These are phyloP conservation scores for Pituophis catenifer DNA, from an alignment of 2,113 vertebrate species.

Conservation along the genomic window DNA sequence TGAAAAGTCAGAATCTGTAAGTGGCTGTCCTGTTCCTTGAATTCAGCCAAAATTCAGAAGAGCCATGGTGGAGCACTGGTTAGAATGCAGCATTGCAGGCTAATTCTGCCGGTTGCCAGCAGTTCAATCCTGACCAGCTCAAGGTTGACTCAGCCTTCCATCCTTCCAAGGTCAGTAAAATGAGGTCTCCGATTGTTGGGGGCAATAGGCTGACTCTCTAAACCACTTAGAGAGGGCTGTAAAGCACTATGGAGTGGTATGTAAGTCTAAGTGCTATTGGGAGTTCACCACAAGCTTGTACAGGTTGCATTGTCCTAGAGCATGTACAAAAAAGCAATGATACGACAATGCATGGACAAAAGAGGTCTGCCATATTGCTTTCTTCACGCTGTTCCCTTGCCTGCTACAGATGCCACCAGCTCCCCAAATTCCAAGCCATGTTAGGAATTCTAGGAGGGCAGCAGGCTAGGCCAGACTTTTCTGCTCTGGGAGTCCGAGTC, in stretches of 20 bases:
- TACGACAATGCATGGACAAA: not conserved
- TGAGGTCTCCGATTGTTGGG: no score
- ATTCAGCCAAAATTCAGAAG: not conserved
- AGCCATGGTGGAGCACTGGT: no score
- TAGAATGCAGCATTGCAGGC: no score
- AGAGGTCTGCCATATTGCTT: not conserved
- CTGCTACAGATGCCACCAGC: not conserved
- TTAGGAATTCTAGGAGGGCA: not conserved
- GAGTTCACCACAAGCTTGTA: not conserved
- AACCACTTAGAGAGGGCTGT: no score
- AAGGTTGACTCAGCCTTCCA: no score
- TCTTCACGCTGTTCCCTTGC: not conserved
- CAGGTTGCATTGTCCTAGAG: not conserved
- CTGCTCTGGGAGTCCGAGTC: not conserved
- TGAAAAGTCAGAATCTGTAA: not conserved
- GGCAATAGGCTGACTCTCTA: no score
- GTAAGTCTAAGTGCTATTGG: no score
- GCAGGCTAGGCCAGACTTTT: not conserved
- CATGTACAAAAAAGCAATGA: not conserved
- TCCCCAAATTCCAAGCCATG: not conserved
- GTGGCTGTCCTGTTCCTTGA: not conserved
- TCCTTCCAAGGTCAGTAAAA: no score
- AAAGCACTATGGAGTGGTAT: no score
- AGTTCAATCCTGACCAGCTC: no score
- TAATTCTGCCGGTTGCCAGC: no score